Conservation (phyloP, 1,140 invertebrate genomes). For the Drosophila bifasciata region DNA sequence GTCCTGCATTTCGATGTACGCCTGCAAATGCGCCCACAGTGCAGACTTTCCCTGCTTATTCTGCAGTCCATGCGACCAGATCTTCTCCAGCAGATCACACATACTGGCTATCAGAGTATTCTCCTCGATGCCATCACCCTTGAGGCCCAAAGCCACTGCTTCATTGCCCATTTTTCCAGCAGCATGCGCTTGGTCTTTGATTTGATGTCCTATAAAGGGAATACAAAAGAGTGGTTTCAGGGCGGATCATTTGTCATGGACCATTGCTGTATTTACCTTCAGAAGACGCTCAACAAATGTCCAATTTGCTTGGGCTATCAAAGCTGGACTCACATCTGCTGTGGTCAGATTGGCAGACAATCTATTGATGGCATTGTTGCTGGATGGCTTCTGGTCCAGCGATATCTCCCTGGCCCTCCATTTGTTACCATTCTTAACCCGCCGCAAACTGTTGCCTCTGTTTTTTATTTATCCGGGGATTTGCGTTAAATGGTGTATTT, state of each 20-base stretch:
- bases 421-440: conserved; percentile 86
- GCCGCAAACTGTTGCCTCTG: conserved; percentile 87
- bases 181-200: conserved; percentile 98
- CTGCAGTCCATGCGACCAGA: conserved; percentile 98
- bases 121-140: conserved; percentile 93
- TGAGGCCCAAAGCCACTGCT: conserved; percentile 88
- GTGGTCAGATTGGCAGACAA: conserved; percentile 79
- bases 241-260: neutral
- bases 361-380: conserved; percentile 68
- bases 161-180: conserved; percentile 99
- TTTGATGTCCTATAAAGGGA: conserved; percentile 90
- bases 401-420: conserved; percentile 87
- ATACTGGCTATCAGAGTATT: conserved; percentile 98
- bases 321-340: conserved; percentile 84
- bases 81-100: conserved; percentile 98
- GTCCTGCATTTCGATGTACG: conserved; percentile 95
- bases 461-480: conserved; percentile 11
- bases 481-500: conserved; percentile 33
- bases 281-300: conserved; percentile 98
- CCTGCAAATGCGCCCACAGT: conserved; percentile 96
- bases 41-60: conserved; percentile 98
- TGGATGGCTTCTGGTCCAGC: conserved; percentile 84
- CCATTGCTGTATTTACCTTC: conserved; percentile 87
- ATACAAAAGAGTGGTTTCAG: neutral
- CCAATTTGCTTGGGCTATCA: conserved; percentile 99